Percentiles rank a stretch among this genome's conserved stretches.
Evolutionary conservation across 2,113 vertebrate genomes (phyloP).

Genomic region (Ceyx melanurus): DNA sequence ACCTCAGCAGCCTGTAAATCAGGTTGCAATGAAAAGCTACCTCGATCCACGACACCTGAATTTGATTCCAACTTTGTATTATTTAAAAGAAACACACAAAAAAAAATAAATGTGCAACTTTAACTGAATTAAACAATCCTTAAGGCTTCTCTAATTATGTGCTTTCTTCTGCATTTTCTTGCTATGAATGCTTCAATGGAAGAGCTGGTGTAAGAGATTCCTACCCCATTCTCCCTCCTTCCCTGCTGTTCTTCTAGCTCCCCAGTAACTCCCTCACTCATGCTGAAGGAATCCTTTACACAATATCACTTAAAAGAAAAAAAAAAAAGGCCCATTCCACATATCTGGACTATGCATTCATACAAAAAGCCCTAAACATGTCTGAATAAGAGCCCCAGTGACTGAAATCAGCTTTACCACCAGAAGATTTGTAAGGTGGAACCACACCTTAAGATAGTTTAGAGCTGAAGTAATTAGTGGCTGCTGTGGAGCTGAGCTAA

Average conservation of each 20-base stretch:
- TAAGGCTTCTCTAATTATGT: slow-evolving; percentile 27
- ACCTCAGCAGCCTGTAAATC: background rate
- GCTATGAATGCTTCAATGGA: background rate
- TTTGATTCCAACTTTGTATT: background rate
- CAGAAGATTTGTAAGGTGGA: background rate
- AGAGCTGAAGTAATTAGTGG: slow-evolving; percentile 55
- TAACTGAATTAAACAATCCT: background rate
- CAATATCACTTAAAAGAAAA: background rate
- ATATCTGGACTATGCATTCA: background rate
- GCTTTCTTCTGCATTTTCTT: background rate
- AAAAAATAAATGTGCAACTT: background rate
- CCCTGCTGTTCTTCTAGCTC: background rate
- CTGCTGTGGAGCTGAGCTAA: slow-evolving; percentile 23
- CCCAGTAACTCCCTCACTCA: background rate
- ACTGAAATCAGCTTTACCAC: background rate
- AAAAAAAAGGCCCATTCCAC: background rate
- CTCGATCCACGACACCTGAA: background rate
- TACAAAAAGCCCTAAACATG: background rate
- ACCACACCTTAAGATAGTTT: slow-evolving; percentile 39
- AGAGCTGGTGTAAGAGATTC: background rate
- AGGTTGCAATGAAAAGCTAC: background rate
- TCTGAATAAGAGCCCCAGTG: background rate
- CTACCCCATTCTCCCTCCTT: background rate
- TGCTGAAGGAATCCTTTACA: background rate
- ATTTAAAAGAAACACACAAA: background rate